Evolutionary conservation across 2,797 vertebrate genomes (phyloP), one percentile per base, ranked within the genome.

Genomic region (Podarcis siculus): DNA sequence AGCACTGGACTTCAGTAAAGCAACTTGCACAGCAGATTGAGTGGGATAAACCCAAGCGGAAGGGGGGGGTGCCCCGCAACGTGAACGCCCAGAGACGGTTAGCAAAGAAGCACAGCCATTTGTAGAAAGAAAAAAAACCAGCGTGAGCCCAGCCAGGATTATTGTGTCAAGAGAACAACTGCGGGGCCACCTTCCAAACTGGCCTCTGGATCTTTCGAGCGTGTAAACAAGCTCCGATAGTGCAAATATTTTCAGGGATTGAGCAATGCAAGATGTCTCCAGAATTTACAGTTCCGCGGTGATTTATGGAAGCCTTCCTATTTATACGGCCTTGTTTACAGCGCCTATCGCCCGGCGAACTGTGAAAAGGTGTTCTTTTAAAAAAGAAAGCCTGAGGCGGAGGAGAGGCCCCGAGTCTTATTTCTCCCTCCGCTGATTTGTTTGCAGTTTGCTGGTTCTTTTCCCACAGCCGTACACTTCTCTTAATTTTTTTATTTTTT

Each of bases 261-360:
- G 71, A 66, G 49, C 72, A 35, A 79, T 32, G 45, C 8, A 37
- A 80, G 67, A 79, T n/a, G 87, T 80, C 67, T 32, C 66, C 42
- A 84, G 76, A 64, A 85, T 85, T 89, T 85, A 66, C 69, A 80
- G 80, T 83, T 77, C 45, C 35, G 35, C 32, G 15, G 55, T 76
- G 55, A 89, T 89, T 85, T 85, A 81, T 81, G 27, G 55, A 66
- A 80, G 21, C 35, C 49, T 73, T 66, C 39, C 30, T 80, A 35
- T 89, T 79, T 80, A 80, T 37, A 30, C 25, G 35, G 83, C 4
- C 71, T 37, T 49, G 37, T 66, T 85, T 81, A 67, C 12, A 37
- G 39, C 66, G n/a, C 37, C 19, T 42, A 1, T 8, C 1, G 45
- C 30, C 37, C 73, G 9, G 86, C 8, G 32, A 83, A 77, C 86